Percentiles rank a stretch among this genome's conserved stretches.
These are phyloP conservation scores for Nasonovia ribisnigri DNA, from an alignment of 2,888 invertebrate genomes.

Conservation along the genomic window DNA sequence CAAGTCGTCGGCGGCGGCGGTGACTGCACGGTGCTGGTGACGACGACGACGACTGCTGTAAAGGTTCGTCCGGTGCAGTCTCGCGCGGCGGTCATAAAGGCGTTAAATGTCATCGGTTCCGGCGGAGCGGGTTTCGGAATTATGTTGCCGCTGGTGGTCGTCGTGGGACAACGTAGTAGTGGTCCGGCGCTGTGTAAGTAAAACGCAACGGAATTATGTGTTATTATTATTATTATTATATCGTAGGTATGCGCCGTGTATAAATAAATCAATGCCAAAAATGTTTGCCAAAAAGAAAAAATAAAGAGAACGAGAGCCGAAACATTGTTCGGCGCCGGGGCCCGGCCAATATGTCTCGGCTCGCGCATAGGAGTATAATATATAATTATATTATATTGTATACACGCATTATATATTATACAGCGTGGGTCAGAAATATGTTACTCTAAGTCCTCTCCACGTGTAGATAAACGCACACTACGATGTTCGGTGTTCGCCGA, in stretches of 20 bases:
- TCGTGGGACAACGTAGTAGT: conserved; percentile 56
- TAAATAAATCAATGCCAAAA: conserved; percentile 65
- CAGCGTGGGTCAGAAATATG: background rate
- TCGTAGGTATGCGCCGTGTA: conserved; percentile 27
- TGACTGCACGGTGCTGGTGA: background rate
- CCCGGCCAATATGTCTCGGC: conserved; percentile 27
- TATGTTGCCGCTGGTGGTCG: conserved; percentile 56
- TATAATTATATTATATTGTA: background rate
- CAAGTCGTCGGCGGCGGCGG: background rate
- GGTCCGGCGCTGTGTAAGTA: conserved; percentile 63
- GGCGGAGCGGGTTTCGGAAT: conserved; percentile 56
- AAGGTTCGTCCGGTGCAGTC: conserved; percentile 33
- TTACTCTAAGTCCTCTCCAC: background rate
- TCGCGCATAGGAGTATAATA: background rate
- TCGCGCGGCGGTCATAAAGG: conserved; percentile 42
- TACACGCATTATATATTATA: background rate
- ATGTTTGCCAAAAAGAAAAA: conserved; percentile 62
- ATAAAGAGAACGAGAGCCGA: background rate
- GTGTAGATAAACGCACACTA: background rate
- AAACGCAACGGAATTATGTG: conserved; percentile 23
- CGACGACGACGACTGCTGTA: background rate
- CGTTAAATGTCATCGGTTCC: conserved; percentile 64
- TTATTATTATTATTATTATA: conserved; percentile 9
- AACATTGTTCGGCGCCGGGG: conserved; percentile 47
- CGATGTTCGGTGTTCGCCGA: background rate